phyloP scores from a whole-genome alignment of 2,113 vertebrate species.

The Ginglymostoma cirratum region DNA sequence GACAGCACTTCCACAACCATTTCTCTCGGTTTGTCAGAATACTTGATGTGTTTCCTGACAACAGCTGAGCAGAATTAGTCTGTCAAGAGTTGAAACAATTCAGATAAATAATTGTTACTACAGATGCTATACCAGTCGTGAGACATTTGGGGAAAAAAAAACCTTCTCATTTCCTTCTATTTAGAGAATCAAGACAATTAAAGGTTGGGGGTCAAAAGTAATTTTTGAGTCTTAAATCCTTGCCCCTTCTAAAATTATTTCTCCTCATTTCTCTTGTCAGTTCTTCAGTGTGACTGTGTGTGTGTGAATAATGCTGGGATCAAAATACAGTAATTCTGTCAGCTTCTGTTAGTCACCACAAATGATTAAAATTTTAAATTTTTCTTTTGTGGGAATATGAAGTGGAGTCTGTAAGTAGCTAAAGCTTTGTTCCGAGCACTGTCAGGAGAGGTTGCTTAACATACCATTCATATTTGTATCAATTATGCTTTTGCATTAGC shows the following conservation, averaged over 20 bases:
- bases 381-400: not conserved
- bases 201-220: not conserved
- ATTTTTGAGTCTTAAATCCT: not conserved
- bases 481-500: not conserved
- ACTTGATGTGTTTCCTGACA: not conserved
- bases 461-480: constrained; percentile 9
- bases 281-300: not conserved
- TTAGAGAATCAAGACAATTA: not conserved
- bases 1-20: too few relatives aligned
- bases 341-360: not conserved
- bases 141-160: not conserved
- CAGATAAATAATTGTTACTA: not conserved
- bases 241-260: not conserved
- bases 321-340: not conserved
- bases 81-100: not conserved
- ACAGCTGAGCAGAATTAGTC: not conserved
- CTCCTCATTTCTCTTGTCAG: not conserved
- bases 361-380: constrained; percentile 19
- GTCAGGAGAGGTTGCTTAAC: not conserved
- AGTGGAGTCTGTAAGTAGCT: not conserved
- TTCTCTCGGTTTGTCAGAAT: not conserved
- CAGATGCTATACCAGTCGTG: not conserved
- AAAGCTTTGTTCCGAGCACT: not conserved
- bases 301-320: not conserved
- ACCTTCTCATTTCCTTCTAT: not conserved